Evolutionary conservation across 2,113 vertebrate genomes (phyloP), one percentile per base, ranked within the genome.

Genomic region (Microcebus tavaratra): DNA sequence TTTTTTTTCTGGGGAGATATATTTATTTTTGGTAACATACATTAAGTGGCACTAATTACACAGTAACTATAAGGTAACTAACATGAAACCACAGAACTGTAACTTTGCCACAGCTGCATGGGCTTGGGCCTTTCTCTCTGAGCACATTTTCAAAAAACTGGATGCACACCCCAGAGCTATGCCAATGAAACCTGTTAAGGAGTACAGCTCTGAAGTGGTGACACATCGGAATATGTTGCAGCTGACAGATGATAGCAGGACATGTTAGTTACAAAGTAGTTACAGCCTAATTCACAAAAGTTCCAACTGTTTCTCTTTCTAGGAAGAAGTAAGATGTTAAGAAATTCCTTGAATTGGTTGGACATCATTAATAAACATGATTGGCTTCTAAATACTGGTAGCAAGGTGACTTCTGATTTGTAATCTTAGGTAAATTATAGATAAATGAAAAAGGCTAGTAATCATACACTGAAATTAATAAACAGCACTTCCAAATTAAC

Each of bases 351-450:
- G 98, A 98, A 98, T 98, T 97, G 98, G 98, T 98, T 98, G 97
- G 98, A 98, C 98, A 98, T 98, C 98, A 98, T 93, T 99, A 99
- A 98, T 98, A 99, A 99, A 98, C 98, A 98, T 97, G 98, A 98
- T 98, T 98, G 98, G 98, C 98, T 99, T 99, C 98, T 99, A 99
- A 99, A 99, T 99, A 99, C 98, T 99, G 98, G 98, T 99, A 99
- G 99, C 98, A 99, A 99, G 98, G 98, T 98, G 98, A 99, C 98
- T 98, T 98, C 88, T 98, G 96, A 98, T 99, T 98, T 98, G 98
- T 98, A 99, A 99, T 99, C 98, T 98, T 98, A 99, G 98, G 98
- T 98, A 99, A 99, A 98, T 99, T 99, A 99, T 98, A 99, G 98
- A 98, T 99, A 99, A 98, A 99, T 99, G 98, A 98, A 98, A 99